Base-by-base conservation (phyloP, 2,888 invertebrate genomes). In the Rutpela maculata region DNA sequence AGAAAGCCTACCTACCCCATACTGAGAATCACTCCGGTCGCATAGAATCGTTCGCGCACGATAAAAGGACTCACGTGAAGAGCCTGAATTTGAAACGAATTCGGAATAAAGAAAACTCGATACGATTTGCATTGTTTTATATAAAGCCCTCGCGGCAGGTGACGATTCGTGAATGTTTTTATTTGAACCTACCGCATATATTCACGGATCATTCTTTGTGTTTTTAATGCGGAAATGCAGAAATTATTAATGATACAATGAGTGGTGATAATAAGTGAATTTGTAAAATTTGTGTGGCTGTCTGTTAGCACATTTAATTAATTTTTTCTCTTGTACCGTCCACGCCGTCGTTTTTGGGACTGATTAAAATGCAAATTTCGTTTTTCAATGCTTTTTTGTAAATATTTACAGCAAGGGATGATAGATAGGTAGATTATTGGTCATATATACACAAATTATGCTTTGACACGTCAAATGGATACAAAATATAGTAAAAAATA, bases 81-180 rank as follows among this genome's bases (percentile, higher is more conserved):
- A 57, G 55, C 15, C 55, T 10, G 55, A 31, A 67, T 67, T 67
- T 74, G 77, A 77, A 59, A 77, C 77, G 77, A 77, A 77, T 77
- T 19, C 19, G 60, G 55, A 50, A 77, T 77, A 74, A 74, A 74
- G 60, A 55, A 62, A 15, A 55, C 19, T 57, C 59, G 22, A 69
- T 73, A 43, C 43, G 66, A 74, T 77, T 77, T 66, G 74, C 74
- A 77, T 77, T 77, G 77, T 77, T 74, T 77, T 75, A 67, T 67
- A 67, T 67, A 67, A 67, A 50, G 26, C 67, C 67, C 55, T 67
- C 67, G 6, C 67, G 22, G 55, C 67, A 67, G 67, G 67, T 67
- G 55, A 67, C 55, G 55, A 22, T 55, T 55, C n/a, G 2, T 19
- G 55, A 35, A 19, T 9, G 17, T 67, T 35, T 26, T n/a, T 22